These are phyloP conservation scores for Brenthis hecate DNA, from an alignment of 2,888 invertebrate genomes.

Conservation along the genomic window DNA sequence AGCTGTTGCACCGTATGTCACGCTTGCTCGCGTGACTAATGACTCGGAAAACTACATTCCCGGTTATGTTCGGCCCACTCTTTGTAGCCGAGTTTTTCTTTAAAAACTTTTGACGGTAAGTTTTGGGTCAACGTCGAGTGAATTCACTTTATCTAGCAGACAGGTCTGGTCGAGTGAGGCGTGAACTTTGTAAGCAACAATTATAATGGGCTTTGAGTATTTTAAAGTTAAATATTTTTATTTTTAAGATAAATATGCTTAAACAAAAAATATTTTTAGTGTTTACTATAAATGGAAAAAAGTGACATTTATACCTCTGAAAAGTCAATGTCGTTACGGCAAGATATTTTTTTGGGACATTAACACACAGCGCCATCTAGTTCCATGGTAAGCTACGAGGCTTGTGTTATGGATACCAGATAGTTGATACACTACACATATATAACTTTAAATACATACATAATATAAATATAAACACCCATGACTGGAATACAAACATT, in stretches of 20 bases:
- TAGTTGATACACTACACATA: too few relatives aligned
- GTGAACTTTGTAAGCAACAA: constrained; percentile 13
- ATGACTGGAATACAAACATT: too few relatives aligned
- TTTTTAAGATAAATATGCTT: not conserved
- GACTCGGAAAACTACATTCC: constrained; percentile 56
- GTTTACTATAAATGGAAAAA: too few relatives aligned
- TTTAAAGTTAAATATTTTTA: not conserved
- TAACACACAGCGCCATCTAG: too few relatives aligned
- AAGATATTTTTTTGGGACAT: too few relatives aligned
- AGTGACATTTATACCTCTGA: too few relatives aligned
- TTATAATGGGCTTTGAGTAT: not conserved
- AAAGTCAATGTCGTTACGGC: too few relatives aligned
- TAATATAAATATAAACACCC: too few relatives aligned
- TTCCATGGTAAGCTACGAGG: too few relatives aligned
- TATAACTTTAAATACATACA: too few relatives aligned
- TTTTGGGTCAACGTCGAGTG: constrained; percentile 33
- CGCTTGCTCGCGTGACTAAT: constrained; percentile 55
- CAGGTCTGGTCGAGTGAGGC: constrained; percentile 8
- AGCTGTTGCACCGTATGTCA: constrained; percentile 33
- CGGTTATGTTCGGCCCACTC: constrained; percentile 45
- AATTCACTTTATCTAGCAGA: constrained; percentile 21
- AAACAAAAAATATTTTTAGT: too few relatives aligned
- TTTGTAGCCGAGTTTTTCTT: constrained; percentile 51
- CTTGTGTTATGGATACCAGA: too few relatives aligned
- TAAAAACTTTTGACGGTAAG: constrained; percentile 45